Conservation (phyloP, 1,140 invertebrate species). For the Drosophila nannoptera region DNA sequence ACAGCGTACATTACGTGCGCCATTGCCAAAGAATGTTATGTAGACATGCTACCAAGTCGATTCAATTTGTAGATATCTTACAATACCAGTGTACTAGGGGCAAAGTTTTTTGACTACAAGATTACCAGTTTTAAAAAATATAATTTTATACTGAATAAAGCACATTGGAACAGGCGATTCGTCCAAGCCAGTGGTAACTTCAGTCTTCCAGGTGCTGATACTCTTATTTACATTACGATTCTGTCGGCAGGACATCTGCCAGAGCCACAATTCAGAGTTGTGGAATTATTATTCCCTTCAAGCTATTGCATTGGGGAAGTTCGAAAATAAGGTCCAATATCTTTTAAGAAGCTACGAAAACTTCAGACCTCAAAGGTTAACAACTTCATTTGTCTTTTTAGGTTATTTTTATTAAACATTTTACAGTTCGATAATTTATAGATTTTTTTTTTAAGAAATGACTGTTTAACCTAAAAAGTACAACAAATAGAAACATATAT, state of each 20-base stretch:
- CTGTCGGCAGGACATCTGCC: too few species aligned
- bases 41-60: background rate
- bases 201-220: too few species aligned
- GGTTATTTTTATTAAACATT: constrained; percentile 72
- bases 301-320: too few species aligned
- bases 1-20: constrained; percentile 2
- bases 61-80: background rate
- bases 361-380: too few species aligned
- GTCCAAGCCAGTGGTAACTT: too few species aligned
- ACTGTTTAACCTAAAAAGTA: constrained; percentile 71
- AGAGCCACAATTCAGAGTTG: too few species aligned
- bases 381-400: constrained; percentile 52
- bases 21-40: constrained; percentile 31
- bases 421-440: constrained; percentile 67
- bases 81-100: background rate
- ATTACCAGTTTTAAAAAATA: background rate
- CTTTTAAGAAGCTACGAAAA: too few species aligned
- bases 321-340: too few species aligned
- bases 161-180: background rate
- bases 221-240: too few species aligned
- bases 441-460: constrained; percentile 58
- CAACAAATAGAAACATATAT: constrained; percentile 64
- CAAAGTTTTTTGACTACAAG: background rate
- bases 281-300: too few species aligned
- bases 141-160: constrained; percentile 4